phyloP scores from a whole-genome alignment of 92 coral and sea anemone species.

The Epizoanthus ramosus region DNA sequence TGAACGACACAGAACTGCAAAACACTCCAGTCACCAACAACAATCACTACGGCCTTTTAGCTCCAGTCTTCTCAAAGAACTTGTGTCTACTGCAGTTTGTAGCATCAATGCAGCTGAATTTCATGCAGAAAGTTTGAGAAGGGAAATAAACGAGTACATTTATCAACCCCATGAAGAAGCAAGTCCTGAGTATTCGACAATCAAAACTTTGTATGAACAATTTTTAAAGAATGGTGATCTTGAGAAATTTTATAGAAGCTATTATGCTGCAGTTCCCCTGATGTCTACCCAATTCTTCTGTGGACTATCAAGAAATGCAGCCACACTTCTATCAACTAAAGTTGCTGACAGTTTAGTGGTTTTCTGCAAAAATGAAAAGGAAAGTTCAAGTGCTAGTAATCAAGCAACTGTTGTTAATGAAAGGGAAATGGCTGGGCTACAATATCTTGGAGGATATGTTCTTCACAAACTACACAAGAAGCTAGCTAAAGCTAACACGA shows the following conservation, averaged over 20 bases:
- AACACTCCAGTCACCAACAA: slow-evolving; percentile 39
- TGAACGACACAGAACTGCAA: slow-evolving; percentile 56
- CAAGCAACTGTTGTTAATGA: slow-evolving; percentile 12
- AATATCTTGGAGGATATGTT: slow-evolving; percentile 52
- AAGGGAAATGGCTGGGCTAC: slow-evolving; percentile 46
- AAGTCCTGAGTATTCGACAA: too few relatives aligned
- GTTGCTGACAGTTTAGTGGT: slow-evolving; percentile 40
- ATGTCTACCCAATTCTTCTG: slow-evolving; percentile 40
- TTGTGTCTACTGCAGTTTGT: slow-evolving; percentile 9
- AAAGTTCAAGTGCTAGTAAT: neutral
- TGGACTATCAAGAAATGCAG: slow-evolving; percentile 49
- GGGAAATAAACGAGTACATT: slow-evolving; percentile 4
- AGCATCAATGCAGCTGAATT: slow-evolving; percentile 17
- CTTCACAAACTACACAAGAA: slow-evolving; percentile 55
- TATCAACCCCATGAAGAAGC: too few relatives aligned
- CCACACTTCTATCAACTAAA: slow-evolving; percentile 50
- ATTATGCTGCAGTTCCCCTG: slow-evolving; percentile 43
- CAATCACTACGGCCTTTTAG: neutral
- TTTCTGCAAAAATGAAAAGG: slow-evolving; percentile 29
- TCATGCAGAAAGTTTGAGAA: slow-evolving; percentile 4
- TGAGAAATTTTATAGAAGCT: slow-evolving; percentile 48
- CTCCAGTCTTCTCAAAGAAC: neutral
- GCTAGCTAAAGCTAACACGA: slow-evolving; percentile 42
- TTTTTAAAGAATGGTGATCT: slow-evolving; percentile 45
- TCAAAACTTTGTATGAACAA: slow-evolving; percentile 41